phyloP scores from a whole-genome alignment of 2,888 invertebrate genomes.

The Apodemia mormo region DNA sequence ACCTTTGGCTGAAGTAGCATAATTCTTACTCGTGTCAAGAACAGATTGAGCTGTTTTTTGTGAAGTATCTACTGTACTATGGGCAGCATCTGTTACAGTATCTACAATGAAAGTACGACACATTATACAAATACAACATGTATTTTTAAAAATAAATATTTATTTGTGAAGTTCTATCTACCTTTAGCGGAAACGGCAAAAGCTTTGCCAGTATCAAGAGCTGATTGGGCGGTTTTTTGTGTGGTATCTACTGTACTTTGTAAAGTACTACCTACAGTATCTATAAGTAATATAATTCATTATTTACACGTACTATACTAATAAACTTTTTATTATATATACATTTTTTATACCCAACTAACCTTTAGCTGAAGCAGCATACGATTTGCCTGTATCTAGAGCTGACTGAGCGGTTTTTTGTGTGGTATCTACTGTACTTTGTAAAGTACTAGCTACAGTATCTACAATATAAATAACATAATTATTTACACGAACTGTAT shows the following conservation, averaged over 20 bases:
- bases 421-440: constrained; percentile 56
- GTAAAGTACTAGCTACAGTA: constrained; percentile 58
- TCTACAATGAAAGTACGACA: not conserved
- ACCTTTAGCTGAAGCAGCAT: no score
- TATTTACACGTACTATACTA: no score
- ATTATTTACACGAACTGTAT: constrained; percentile 6
- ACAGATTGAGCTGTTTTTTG: constrained; percentile 44
- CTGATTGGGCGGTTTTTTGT: constrained; percentile 44
- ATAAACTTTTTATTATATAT: no score
- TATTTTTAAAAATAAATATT: not conserved
- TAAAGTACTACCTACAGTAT: constrained; percentile 58
- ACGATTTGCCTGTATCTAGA: constrained; percentile 40
- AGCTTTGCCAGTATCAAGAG: constrained; percentile 41
- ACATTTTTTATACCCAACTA: constrained; percentile 22
- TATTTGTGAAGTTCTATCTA: not conserved
- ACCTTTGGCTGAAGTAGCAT: constrained; percentile 45
- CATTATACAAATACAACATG: not conserved
- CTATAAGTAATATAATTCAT: constrained; percentile 27
- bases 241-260: constrained; percentile 58
- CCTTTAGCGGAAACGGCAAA: no score
- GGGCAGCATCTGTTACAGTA: constrained; percentile 40
- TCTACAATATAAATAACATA: constrained; percentile 49
- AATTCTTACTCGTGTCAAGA: constrained; percentile 50
- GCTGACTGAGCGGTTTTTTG: constrained; percentile 45
- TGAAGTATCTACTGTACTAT: constrained; percentile 47